phyloP scores from a whole-genome alignment of 2,888 invertebrate genomes.

The Drosophila helvetica region DNA sequence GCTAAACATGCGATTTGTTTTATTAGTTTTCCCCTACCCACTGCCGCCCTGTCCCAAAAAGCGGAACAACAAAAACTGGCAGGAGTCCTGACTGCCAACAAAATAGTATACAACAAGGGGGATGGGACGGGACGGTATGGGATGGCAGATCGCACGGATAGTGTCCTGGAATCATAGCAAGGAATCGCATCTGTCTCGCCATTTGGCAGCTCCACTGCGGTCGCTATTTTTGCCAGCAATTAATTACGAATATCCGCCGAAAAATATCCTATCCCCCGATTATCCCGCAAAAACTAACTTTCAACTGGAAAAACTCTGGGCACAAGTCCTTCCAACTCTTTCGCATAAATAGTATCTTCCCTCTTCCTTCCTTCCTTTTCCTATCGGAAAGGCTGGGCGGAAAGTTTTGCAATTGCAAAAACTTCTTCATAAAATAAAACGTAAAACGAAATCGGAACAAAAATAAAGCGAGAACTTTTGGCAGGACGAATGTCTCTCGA shows the following conservation, averaged over 20 bases:
- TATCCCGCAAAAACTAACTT: constrained; percentile 20
- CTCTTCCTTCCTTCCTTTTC: constrained; percentile 11
- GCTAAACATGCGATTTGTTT: constrained; percentile 79
- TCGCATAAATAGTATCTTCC: not conserved
- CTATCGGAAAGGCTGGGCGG: not conserved
- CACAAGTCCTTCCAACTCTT: constrained; percentile 6
- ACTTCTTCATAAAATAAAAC: constrained; percentile 62
- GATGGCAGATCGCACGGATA: constrained; percentile 25
- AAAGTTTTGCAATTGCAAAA: constrained; percentile 65
- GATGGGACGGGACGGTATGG: no score
- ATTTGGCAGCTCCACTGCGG: constrained; percentile 65
- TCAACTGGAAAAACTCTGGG: constrained; percentile 36
- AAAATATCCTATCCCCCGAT: constrained; percentile 21
- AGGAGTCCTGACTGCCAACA: constrained; percentile 41
- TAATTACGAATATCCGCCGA: constrained; percentile 55
- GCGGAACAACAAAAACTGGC: constrained; percentile 66
- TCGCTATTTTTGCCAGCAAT: constrained; percentile 58
- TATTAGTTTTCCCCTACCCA: constrained; percentile 66
- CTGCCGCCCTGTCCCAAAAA: constrained; percentile 4
- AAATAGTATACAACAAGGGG: constrained; percentile 6
- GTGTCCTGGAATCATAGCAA: constrained; percentile 34
- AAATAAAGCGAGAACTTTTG: constrained; percentile 9
- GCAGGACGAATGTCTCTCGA: not conserved
- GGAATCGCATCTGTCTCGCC: constrained; percentile 46
- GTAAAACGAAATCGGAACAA: constrained; percentile 32